Evolutionary conservation across 2,888 invertebrate species (phyloP), one percentile per base, ranked within the genome.

Genomic region (Agapostemon virescens): DNA sequence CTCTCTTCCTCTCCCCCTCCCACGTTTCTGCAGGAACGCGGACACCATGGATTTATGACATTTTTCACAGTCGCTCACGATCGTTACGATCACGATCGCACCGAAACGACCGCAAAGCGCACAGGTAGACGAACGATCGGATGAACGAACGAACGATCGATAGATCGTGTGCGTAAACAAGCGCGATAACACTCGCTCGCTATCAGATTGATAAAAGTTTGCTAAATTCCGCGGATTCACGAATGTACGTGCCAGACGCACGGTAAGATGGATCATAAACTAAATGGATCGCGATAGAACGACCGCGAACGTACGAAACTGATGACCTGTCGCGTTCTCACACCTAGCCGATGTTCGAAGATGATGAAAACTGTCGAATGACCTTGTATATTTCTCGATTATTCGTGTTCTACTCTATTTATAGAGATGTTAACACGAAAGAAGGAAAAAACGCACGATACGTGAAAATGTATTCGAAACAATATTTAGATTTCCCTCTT

Each of bases 11-110:
- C 82, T 81, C 78, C 76, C 76, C 72, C 80, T 79, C 78, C 83
- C 83, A 69, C 81, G 69, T 80, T 79, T 71, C 74, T 74, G 70
- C 33, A 69, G 81, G 82, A 85, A 83, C 82, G 76, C 81, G 66
- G 78, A 79, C 84, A 79, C 78, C 86, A 85, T 76, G 80, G 76
- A 87, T 85, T 82, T 83, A 84, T 80, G 80, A 82, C 82, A 87
- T 86, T 82, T 85, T 74, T 70, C 70, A 79, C 74, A 55, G 26
- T 74, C 66, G n/a, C 49, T 49, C 11, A 11, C 52, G 49, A 45
- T 38, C 67, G 67, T 33, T 49, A 3, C 30, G 30, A 38, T 69
- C 38, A 11, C 17, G 15, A 5, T 45, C 68, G 63, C 68, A 9
- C 49, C 42, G 2, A 2, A 23, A n/a, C 13, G 26, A 15, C 20